Evolutionary conservation across 2,113 vertebrate species (phyloP).

Genomic region (Lathamus discolor): DNA sequence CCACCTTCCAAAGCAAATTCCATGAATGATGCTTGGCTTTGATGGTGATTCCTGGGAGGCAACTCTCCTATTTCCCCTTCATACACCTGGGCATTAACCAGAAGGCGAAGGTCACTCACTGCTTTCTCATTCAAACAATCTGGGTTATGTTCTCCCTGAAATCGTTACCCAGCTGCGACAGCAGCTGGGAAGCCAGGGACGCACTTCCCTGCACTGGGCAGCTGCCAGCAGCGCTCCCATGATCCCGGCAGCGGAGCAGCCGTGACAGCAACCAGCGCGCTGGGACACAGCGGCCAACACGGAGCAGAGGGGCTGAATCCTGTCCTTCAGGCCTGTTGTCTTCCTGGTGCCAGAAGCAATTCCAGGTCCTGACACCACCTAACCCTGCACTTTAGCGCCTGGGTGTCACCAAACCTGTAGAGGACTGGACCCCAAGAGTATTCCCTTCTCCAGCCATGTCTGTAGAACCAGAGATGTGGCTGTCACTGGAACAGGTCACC

Average conservation of each 20-base stretch:
- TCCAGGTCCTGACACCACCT: accelerated
- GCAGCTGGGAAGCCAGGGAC: neutral
- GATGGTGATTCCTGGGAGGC: neutral
- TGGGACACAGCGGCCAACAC: neutral
- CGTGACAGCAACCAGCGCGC: accelerated
- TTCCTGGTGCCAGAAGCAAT: neutral
- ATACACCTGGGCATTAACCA: slow-evolving; percentile 50
- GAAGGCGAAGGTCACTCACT: slow-evolving; percentile 44
- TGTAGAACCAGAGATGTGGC: neutral
- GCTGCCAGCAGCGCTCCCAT: neutral
- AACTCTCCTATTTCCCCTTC: neutral
- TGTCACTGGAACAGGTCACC: neutral
- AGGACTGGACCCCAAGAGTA: neutral
- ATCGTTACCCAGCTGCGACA: slow-evolving; percentile 2
- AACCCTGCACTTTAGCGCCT: neutral
- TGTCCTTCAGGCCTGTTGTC: neutral
- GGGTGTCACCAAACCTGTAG: neutral
- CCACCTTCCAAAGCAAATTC: slow-evolving; percentile 22
- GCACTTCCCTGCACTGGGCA: neutral
- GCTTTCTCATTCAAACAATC: slow-evolving; percentile 35
- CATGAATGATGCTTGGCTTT: slow-evolving; percentile 25
- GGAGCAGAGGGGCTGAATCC: accelerated
- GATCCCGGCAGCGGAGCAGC: neutral
- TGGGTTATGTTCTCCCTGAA: slow-evolving; percentile 37
- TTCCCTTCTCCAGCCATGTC: neutral